phyloP scores from a whole-genome alignment of 2,888 invertebrate genomes.

The Volucella inflata region DNA sequence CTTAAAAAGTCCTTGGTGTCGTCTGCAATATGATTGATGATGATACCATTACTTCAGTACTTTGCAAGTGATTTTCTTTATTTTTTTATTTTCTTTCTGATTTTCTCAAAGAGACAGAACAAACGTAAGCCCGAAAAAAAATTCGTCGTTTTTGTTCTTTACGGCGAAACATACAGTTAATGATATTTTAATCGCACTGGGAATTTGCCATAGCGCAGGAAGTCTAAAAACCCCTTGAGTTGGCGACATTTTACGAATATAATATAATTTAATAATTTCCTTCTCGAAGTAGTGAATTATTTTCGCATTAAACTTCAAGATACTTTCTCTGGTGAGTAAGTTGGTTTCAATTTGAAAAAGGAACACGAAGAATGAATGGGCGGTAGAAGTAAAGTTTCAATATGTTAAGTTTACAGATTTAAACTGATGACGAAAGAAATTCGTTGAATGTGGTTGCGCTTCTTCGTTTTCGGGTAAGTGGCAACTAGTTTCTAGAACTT shows the following conservation, averaged over 20 bases:
- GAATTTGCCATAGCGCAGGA: slow-evolving; percentile 55
- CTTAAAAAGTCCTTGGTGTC: background rate
- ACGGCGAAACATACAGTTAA: slow-evolving; percentile 57
- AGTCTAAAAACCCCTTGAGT: slow-evolving; percentile 33
- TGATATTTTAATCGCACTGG: slow-evolving; percentile 68
- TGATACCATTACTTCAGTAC: slow-evolving; percentile 38
- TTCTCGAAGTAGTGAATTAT: slow-evolving; percentile 50
- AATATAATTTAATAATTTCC: slow-evolving; percentile 64
- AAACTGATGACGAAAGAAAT: too few species aligned
- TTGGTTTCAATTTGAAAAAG: background rate
- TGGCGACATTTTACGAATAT: slow-evolving; percentile 57
- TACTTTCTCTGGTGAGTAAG: slow-evolving; percentile 8
- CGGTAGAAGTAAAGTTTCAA: too few species aligned
- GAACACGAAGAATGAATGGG: background rate
- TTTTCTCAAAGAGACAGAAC: background rate
- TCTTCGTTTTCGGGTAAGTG: too few species aligned
- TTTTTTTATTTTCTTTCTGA: background rate
- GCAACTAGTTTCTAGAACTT: too few species aligned
- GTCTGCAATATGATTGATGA: slow-evolving; percentile 59
- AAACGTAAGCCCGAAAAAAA: slow-evolving; percentile 34
- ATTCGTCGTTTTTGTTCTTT: background rate
- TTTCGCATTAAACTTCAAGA: slow-evolving; percentile 65
- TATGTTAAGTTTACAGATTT: too few species aligned
- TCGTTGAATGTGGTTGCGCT: too few species aligned
- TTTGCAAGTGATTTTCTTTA: background rate